Conservation (phyloP, 2,797 vertebrate genomes). For the Phrynocephalus guinanensis region DNA sequence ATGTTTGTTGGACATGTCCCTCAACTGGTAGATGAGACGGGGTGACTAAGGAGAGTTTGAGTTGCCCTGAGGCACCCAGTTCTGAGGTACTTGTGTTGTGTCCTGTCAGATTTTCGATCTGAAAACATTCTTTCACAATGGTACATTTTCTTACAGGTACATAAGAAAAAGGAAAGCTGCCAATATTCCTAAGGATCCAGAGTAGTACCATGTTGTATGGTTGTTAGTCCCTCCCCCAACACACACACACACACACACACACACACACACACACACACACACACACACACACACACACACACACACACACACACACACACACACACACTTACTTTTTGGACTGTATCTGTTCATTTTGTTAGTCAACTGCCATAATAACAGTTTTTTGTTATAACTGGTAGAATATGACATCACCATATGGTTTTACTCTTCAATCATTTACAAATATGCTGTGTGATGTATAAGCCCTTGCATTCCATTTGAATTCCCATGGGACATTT, state of each 20-base stretch:
- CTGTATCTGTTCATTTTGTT: background rate
- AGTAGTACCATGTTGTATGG: background rate
- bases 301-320: no score
- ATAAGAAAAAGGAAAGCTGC: background rate
- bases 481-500: slow-evolving; percentile 25
- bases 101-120: background rate
- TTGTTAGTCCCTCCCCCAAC: background rate
- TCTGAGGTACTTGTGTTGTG: no score
- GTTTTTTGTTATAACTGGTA: slow-evolving; percentile 4
- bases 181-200: background rate
- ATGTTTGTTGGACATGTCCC: no score
- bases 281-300: no score
- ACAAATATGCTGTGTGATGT: slow-evolving; percentile 11
- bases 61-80: background rate
- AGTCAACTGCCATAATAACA: background rate
- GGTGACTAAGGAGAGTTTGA: no score
- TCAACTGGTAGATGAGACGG: no score
- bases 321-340: background rate
- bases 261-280: no score
- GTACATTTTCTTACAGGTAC: background rate
- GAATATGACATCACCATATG: background rate
- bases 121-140: background rate
- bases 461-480: background rate
- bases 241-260: no score
- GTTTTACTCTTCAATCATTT: slow-evolving; percentile 16